Evolutionary conservation across 2,113 vertebrate genomes (phyloP), one percentile per base, ranked within the genome.

Genomic region (Verasper variegatus): DNA sequence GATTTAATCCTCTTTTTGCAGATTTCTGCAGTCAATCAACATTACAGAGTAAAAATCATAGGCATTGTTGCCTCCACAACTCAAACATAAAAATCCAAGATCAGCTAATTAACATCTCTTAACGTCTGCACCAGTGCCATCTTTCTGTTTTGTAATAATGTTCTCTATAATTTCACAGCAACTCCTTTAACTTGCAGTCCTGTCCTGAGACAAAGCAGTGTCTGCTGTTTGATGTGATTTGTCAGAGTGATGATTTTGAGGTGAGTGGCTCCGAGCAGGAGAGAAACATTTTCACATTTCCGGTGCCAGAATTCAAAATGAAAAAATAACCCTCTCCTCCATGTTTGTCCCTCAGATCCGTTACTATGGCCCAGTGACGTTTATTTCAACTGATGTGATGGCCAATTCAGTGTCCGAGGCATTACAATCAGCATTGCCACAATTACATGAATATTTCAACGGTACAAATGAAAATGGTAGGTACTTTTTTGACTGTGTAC

Each of bases 191-290:
- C 9, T 13, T 11, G 8, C 0, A 42, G 1, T 82, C 88, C 76
- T 92, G 89, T 20, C 47, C 71, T 23, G 93, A 94, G 68, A 91
- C 94, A 3, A 24, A 72, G 9, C 60, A 95, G 49, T 95, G 93
- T 14, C 9, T 94, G 60, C 64, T 93, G 63, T 95, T 81, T 37
- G 78, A 93, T 59, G 15, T 66, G 18, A 35, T 91, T 31, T 95
- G 94, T 79, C 3, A 76, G 3, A 85, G 59, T 13, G 26, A 71
- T 0, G 26, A 70, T 0, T 95, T 91, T 69, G 89, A 95, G 89
- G 94, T 95, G 58, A 90, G 89, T 55, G 51, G 14, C 26, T 74
- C 42, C 20, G 24, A 17, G 24, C 12, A 10, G 21, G 15, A n/a
- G 10, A 49, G 72, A 0, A 49, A 15, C 15, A 7, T 49, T 49